Evolutionary conservation across 2,888 invertebrate species (phyloP).

Genomic region (Xiphydria camelus): DNA sequence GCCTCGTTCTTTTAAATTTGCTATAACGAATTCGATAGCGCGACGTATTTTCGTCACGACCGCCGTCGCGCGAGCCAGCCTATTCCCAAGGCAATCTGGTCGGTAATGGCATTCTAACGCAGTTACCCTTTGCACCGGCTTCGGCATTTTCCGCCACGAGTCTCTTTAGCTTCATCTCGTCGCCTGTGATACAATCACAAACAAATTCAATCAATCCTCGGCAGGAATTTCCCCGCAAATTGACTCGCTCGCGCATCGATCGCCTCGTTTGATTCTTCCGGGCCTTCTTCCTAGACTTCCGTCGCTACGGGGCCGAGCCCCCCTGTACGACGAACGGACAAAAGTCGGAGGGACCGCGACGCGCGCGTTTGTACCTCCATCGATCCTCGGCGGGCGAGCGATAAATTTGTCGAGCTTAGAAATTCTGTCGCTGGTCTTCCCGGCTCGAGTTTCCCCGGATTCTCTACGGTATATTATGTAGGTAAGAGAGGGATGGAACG

Average conservation of each 20-base stretch:
- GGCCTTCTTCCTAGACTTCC: too few relatives aligned
- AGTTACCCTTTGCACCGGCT: constrained; percentile 31
- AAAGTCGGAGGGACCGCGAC: too few relatives aligned
- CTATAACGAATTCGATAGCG: constrained; percentile 21
- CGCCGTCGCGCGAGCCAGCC: constrained; percentile 28
- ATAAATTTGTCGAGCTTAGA: too few relatives aligned
- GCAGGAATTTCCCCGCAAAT: constrained; percentile 28
- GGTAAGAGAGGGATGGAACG: too few relatives aligned
- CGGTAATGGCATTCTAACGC: constrained; percentile 35
- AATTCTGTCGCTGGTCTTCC: too few relatives aligned
- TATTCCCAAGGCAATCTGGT: constrained; percentile 38
- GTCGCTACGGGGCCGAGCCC: too few relatives aligned
- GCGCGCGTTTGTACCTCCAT: too few relatives aligned
- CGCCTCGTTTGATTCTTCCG: too few relatives aligned
- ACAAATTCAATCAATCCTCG: constrained; percentile 33
- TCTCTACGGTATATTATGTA: too few relatives aligned
- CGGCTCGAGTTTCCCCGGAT: too few relatives aligned
- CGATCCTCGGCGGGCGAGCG: too few relatives aligned
- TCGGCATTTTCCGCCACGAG: constrained; percentile 12
- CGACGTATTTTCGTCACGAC: constrained; percentile 27
- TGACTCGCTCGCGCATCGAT: constrained; percentile 18
- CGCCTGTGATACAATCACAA: constrained; percentile 29
- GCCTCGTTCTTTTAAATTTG: constrained; percentile 28
- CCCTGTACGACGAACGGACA: too few relatives aligned
- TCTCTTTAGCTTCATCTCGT: constrained; percentile 9